Evolutionary conservation across 2,888 invertebrate genomes (phyloP), one percentile per base, ranked within the genome.

Genomic region (Epistrophe eligans): DNA sequence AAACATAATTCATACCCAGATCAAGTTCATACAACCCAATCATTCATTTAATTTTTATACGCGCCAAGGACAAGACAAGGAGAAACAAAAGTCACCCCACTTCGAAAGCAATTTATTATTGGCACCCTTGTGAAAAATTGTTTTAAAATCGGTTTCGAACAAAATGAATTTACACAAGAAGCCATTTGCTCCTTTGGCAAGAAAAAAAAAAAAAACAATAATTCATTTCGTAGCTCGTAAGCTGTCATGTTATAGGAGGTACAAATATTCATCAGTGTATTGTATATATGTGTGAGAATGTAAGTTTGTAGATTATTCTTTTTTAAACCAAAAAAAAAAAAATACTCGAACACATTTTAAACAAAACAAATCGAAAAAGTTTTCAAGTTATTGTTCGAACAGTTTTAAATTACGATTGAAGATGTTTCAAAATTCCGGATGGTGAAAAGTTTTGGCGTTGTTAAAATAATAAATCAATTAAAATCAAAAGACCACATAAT

Each of bases 121-220:
- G 43, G 35, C 62, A 62, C 62, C 43, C 28, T 62, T 28, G 40
- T 62, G 62, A 43, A 62, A 62, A 62, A 62, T 62, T 62, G 62
- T 60, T 60, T 38, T 60, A 19, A 35, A 60, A 60, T 60, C 38
- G 60, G 19, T 60, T 60, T 60, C 3, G 6, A 60, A 19, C 38
- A 60, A 60, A 55, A 60, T 60, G 60, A 60, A 60, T 60, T 40
- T 60, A 60, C 60, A 60, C 60, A 40, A 19, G 40, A 60, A 60
- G 17, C 38, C 35, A 60, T 60, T 60, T 60, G 38, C 35, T 19
- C 38, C 38, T 5, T 38, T 38, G 9, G 60, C 13, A 38, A 38
- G 17, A 9, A 58, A 38, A 0, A 57, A 58, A 35, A 17, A 17
- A 35, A 19, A 60, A 60, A 7, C 35, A 60, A 60, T 60, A 60